These are phyloP conservation scores for Pangasius djambal DNA, from an alignment of 2,797 vertebrate genomes.

Conservation along the genomic window DNA sequence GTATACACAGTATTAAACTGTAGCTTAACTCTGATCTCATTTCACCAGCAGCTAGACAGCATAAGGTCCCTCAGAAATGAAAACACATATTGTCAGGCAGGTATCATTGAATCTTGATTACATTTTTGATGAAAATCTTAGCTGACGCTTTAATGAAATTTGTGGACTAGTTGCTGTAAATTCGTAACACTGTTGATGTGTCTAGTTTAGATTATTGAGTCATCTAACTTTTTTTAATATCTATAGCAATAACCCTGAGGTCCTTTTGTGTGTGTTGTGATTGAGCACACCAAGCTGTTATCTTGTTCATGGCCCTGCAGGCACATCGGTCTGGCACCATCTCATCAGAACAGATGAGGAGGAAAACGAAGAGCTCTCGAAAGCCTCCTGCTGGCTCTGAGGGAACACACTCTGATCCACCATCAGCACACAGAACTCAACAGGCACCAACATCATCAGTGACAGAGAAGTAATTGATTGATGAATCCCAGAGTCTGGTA, in stretches of 20 bases:
- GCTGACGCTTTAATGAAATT: not conserved
- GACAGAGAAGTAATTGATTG: constrained; percentile 31
- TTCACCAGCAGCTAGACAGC: not conserved
- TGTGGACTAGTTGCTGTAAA: not conserved
- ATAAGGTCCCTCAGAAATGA: not conserved
- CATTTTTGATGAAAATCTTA: not conserved
- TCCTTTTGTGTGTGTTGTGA: not conserved
- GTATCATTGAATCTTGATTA: not conserved
- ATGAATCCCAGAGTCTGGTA: constrained; percentile 15
- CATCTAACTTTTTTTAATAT: not conserved
- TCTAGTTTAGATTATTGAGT: constrained; percentile 2
- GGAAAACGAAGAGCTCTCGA: constrained; percentile 15
- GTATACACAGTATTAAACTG: not conserved
- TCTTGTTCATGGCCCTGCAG: constrained; percentile 22
- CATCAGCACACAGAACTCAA: constrained; percentile 20
- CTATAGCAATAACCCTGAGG: not conserved
- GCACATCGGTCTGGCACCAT: constrained; percentile 24
- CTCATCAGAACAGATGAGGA: constrained; percentile 33
- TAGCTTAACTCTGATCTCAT: not conserved
- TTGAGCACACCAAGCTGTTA: not conserved
- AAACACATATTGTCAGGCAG: not conserved
- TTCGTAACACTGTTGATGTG: not conserved
- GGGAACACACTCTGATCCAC: constrained; percentile 26
- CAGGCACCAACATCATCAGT: constrained; percentile 28
- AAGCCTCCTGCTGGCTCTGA: constrained; percentile 33